Evolutionary conservation across 2,797 vertebrate species (phyloP).

Genomic region (Chelonia mydas): DNA sequence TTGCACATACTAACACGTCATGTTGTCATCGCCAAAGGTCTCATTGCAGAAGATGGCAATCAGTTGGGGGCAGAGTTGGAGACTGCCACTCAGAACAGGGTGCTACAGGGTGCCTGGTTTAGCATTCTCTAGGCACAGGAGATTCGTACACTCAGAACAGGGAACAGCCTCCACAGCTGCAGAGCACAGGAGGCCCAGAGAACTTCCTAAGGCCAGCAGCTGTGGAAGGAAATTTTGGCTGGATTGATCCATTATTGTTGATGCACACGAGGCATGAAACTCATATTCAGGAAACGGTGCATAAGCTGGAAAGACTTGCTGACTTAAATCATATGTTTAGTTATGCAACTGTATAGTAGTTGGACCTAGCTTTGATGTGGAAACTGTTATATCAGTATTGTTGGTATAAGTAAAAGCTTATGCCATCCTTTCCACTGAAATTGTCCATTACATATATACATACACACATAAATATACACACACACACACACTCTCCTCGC

Average conservation of each 20-base stretch:
- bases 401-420: conserved; percentile 5
- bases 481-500: not conserved
- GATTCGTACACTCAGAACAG: conserved; percentile 40
- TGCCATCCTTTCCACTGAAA: not conserved
- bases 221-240: conserved; percentile 72
- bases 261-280: conserved; percentile 43
- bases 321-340: conserved; percentile 40
- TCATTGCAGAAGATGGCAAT: conserved; percentile 49
- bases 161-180: conserved; percentile 72
- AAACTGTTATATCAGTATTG: not conserved
- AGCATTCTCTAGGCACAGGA: conserved; percentile 58
- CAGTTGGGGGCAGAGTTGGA: not conserved
- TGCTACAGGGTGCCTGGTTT: conserved; percentile 62
- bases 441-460: not conserved
- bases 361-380: conserved; percentile 21
- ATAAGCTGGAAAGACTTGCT: not conserved
- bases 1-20: not conserved
- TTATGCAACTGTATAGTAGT: not conserved
- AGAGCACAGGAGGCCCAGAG: conserved; percentile 62
- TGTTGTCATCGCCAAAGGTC: not conserved
- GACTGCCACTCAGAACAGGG: conserved; percentile 20
- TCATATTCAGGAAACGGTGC: conserved; percentile 29
- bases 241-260: conserved; percentile 44
- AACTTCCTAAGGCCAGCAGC: conserved; percentile 68
- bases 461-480: fast-evolving